Conservation (phyloP, 1,140 invertebrate species). For the Platyscapa corneri region DNA sequence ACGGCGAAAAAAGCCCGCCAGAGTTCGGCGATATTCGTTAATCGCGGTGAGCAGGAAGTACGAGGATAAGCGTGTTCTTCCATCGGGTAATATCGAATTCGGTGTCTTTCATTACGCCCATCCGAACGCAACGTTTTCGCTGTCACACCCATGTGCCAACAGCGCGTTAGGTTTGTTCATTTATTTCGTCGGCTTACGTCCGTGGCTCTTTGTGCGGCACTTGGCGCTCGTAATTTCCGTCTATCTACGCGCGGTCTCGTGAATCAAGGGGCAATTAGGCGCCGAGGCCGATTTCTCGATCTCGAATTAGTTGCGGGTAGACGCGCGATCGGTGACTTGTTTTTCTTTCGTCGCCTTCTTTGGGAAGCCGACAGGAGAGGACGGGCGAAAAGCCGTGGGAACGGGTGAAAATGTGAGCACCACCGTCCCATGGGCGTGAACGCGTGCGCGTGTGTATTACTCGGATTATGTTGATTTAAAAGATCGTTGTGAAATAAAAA, state of each 20-base stretch:
- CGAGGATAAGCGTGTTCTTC: neutral
- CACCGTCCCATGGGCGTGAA: no score
- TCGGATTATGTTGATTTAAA: no score
- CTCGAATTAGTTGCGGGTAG: no score
- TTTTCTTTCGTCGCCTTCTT: neutral
- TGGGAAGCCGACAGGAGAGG: neutral
- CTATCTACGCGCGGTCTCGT: neutral
- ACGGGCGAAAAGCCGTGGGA: neutral
- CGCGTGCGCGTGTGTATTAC: no score
- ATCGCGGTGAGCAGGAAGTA: neutral
- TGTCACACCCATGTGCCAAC: neutral
- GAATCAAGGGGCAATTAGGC: neutral
- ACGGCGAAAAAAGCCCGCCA: no score
- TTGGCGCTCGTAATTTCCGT: constrained; percentile 20
- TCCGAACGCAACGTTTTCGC: neutral
- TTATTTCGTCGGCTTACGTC: no score
- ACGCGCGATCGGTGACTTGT: neutral
- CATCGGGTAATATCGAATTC: neutral
- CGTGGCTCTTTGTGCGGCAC: constrained; percentile 1
- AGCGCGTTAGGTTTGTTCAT: neutral
- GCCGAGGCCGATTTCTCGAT: neutral
- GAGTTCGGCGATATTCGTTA: neutral
- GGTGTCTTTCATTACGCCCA: neutral
- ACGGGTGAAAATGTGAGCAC: neutral
- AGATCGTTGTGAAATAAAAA: no score